Percentiles rank a stretch among this genome's conserved stretches.
Conservation (phyloP, 1,140 invertebrate genomes). For the Theocolax elegans region DNA sequence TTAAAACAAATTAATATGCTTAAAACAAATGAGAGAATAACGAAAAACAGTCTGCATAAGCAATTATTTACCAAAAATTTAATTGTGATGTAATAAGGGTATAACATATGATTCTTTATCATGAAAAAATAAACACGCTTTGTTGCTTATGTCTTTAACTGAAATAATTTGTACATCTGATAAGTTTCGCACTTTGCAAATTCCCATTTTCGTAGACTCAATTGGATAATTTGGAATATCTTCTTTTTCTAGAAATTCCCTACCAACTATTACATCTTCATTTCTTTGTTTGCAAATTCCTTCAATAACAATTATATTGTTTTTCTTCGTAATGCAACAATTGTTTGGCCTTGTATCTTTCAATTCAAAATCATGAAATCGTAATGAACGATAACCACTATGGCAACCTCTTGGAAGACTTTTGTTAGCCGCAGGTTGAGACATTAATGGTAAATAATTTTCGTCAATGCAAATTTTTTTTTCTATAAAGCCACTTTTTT, state of each 20-base stretch:
- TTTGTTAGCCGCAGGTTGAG: too few relatives aligned
- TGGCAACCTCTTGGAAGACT: too few relatives aligned
- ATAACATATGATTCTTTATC: background rate
- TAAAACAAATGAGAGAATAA: too few relatives aligned
- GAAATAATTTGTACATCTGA: background rate
- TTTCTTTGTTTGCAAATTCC: background rate
- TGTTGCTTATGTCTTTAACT: background rate
- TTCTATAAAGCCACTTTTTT: too few relatives aligned
- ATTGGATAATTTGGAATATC: background rate
- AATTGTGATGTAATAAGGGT: background rate
- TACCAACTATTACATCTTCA: background rate
- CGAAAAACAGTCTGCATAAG: too few relatives aligned
- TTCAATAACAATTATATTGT: background rate
- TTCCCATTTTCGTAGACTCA: background rate
- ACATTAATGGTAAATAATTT: too few relatives aligned
- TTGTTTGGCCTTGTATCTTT: background rate
- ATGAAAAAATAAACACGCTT: background rate
- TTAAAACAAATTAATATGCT: too few relatives aligned
- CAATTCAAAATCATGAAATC: background rate
- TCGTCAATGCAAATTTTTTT: too few relatives aligned
- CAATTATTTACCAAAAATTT: too few relatives aligned
- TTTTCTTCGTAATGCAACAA: background rate
- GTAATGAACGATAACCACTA: too few relatives aligned
- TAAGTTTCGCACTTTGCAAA: background rate
- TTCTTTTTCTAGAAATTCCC: background rate